Evolutionary conservation across 2,113 vertebrate genomes (phyloP).

Genomic region (Caretta caretta): DNA sequence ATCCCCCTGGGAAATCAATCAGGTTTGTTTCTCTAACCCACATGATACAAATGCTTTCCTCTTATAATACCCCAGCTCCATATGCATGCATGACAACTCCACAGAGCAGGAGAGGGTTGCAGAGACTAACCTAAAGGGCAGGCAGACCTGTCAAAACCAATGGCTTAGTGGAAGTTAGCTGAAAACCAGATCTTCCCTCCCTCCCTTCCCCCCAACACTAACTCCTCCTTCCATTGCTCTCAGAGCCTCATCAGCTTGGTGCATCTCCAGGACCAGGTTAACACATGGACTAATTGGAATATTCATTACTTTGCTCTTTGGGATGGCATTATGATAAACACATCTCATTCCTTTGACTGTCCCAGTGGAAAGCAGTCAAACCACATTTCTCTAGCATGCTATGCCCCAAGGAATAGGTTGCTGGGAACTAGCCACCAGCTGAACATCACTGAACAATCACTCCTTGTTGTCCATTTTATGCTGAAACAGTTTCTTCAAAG

Average conservation of each 20-base stretch:
- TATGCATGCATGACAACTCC: fast-evolving
- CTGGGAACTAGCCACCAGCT: fast-evolving
- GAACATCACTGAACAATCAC: background rate
- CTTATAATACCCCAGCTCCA: background rate
- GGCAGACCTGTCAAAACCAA: background rate
- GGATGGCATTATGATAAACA: fast-evolving
- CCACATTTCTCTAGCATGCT: background rate
- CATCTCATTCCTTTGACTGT: fast-evolving
- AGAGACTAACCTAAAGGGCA: background rate
- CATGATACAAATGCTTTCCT: constrained; percentile 2
- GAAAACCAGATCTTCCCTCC: background rate
- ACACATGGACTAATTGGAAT: background rate
- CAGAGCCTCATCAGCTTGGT: background rate
- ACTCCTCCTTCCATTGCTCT: background rate
- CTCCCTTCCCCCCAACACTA: background rate
- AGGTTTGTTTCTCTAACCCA: constrained; percentile 18
- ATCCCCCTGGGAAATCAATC: background rate
- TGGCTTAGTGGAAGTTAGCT: background rate
- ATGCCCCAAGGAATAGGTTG: background rate
- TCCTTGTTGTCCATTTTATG: background rate
- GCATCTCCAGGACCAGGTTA: background rate
- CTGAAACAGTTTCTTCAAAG: background rate
- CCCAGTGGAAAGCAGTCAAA: background rate
- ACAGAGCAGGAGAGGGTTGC: fast-evolving
- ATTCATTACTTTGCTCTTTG: background rate